These are phyloP conservation scores for Cynaeus angustus DNA, from an alignment of 2,888 invertebrate species.

Conservation along the genomic window DNA sequence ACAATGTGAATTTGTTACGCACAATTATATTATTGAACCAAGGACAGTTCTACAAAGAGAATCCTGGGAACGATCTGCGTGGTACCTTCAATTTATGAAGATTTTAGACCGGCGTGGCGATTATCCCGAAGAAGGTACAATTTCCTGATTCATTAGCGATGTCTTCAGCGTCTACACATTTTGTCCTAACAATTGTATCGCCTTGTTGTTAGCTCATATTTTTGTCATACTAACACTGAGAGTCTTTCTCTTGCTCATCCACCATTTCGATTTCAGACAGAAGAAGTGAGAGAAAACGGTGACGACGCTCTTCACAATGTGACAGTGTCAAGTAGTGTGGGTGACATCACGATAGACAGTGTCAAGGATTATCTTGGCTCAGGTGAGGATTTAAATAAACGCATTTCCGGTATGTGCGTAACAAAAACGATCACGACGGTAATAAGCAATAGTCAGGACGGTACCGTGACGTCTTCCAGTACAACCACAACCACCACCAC, in stretches of 20 bases:
- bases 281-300: constrained; percentile 70
- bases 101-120: too few relatives aligned
- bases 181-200: not conserved
- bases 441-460: constrained; percentile 69
- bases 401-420: constrained; percentile 71
- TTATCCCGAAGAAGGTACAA: not conserved
- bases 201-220: not conserved
- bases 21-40: too few relatives aligned
- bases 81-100: too few relatives aligned
- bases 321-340: constrained; percentile 79
- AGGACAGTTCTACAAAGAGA: too few relatives aligned
- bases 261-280: constrained; percentile 55
- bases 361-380: constrained; percentile 87
- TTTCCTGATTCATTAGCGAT: not conserved
- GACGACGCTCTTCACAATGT: constrained; percentile 71
- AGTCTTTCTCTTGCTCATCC: not conserved
- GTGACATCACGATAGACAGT: constrained; percentile 95
- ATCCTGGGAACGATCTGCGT: too few relatives aligned
- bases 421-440: constrained; percentile 78
- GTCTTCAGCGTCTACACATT: not conserved
- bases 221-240: not conserved
- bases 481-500: constrained; percentile 55
- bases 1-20: too few relatives aligned
- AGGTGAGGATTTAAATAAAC: constrained; percentile 68
- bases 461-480: constrained; percentile 54